Base-by-base conservation (phyloP, 2,888 invertebrate species). In the Masnerella sp. region DNA sequence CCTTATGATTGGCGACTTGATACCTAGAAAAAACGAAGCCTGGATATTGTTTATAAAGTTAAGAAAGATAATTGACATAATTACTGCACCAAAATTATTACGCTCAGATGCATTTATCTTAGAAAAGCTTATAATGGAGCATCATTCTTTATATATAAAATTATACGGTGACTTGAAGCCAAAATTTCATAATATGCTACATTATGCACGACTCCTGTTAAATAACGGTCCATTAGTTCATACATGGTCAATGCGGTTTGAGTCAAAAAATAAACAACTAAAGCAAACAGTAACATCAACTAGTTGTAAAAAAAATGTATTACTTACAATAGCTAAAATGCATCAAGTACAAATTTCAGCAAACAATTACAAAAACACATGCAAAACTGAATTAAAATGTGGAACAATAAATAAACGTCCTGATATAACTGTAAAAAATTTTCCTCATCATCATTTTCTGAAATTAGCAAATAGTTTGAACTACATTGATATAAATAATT, bases 1-100 rank as follows among this genome's bases (percentile, higher is more conserved):
- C 9, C 14, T 69, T 15, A 51, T 69, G 45, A 22, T 69, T 20
- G 70, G 70, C 7, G 70, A 70, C 42, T 40, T 70, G 8, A 14
- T 70, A 22, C 49, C 62, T 20, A 40, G 52, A 12, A 11, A 22
- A 7, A 43, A 25, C 12, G 8, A 51, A 45, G 17, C 8, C 12
- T 68, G 52, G 59, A 8, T 18, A 14, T 8, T 68, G 5, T 68
- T 59, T 20, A 28, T 12, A 51, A 22, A 43, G 8, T 32, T 68
- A 5, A 8, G 68, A 11, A 30, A 25, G 36, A 59, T 68, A 17
- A 45, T 68, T 20, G 52, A 59, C 15, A 36, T 68, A 1, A 11
- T 58, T 7, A 68, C 59, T 18, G 42, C 68, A 36, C 59, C 68
- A 1, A 59, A 12, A 59, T 2, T 68, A 4, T 8, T n/a, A 7